Evolutionary conservation across 2,888 invertebrate genomes (phyloP).

Genomic region (Argynnis bischoffii): DNA sequence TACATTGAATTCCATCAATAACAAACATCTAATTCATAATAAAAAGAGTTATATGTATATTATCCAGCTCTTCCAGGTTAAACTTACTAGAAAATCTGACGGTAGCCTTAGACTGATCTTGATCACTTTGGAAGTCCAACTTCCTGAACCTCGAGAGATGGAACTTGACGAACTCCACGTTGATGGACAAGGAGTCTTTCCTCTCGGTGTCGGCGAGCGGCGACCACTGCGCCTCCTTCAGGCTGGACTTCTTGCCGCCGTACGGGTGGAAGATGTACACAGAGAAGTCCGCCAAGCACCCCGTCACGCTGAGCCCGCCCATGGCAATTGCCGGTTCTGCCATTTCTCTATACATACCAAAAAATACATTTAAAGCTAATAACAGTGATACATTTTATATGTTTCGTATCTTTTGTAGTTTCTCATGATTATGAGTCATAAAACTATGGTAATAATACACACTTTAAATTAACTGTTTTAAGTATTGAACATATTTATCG

Average conservation of each 20-base stretch:
- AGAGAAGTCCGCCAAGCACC: conserved; percentile 97
- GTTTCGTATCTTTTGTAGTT: neutral
- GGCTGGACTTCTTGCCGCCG: conserved; percentile 92
- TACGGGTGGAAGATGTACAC: conserved; percentile 99
- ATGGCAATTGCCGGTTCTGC: conserved; percentile 85
- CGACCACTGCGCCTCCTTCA: conserved; percentile 92
- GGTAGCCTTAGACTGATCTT: conserved; percentile 91
- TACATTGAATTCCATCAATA: too few relatives aligned
- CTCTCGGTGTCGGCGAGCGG: conserved; percentile 93
- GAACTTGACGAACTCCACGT: conserved; percentile 98
- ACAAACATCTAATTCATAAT: too few relatives aligned
- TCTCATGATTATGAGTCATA: too few relatives aligned
- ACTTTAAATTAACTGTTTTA: too few relatives aligned
- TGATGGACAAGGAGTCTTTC: conserved; percentile 97
- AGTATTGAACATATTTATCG: too few relatives aligned
- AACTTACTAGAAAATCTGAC: conserved; percentile 94
- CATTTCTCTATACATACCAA: conserved; percentile 73
- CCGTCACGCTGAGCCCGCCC: conserved; percentile 96
- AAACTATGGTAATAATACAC: too few relatives aligned
- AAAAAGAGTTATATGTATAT: too few relatives aligned
- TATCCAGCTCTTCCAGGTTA: neutral
- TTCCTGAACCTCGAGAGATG: conserved; percentile 96
- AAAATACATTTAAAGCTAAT: neutral
- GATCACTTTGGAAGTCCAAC: conserved; percentile 88
- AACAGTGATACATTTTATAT: neutral